These are phyloP conservation scores for Diarsia brunnea DNA, from an alignment of 2,888 invertebrate species.

Conservation along the genomic window DNA sequence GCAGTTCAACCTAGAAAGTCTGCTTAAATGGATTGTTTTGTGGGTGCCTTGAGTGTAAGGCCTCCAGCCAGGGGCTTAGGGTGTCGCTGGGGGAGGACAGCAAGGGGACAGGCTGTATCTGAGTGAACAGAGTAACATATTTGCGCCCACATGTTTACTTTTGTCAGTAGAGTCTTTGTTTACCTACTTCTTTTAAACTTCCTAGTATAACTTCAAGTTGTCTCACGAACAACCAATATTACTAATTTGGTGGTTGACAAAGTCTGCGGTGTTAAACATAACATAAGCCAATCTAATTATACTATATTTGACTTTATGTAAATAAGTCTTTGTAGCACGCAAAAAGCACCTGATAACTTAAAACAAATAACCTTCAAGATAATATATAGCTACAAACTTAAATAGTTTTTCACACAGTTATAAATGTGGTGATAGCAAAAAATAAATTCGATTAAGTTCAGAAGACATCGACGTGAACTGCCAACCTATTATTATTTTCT, in stretches of 20 bases:
- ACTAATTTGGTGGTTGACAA: neutral
- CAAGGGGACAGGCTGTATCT: no score
- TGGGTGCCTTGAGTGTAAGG: no score
- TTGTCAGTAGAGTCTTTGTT: neutral
- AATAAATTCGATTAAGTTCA: conserved; percentile 20
- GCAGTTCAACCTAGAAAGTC: no score
- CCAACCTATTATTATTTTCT: conserved; percentile 33
- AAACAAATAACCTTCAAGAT: conserved; percentile 19
- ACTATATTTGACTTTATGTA: neutral
- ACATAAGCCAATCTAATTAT: neutral
- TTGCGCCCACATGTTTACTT: neutral
- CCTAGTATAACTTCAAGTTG: neutral
- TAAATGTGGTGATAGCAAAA: conserved; percentile 11
- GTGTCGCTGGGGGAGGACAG: no score
- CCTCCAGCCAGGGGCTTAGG: no score
- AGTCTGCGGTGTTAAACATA: neutral
- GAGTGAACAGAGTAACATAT: no score
- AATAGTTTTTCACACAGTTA: neutral
- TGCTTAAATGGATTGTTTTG: no score
- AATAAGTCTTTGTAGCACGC: neutral
- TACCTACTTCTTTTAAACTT: neutral
- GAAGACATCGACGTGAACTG: conserved; percentile 29
- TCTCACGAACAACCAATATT: neutral
- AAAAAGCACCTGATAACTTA: neutral
- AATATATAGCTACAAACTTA: neutral